Conservation (phyloP, 2,113 vertebrate species). For the Chaetodon trifascialis region DNA sequence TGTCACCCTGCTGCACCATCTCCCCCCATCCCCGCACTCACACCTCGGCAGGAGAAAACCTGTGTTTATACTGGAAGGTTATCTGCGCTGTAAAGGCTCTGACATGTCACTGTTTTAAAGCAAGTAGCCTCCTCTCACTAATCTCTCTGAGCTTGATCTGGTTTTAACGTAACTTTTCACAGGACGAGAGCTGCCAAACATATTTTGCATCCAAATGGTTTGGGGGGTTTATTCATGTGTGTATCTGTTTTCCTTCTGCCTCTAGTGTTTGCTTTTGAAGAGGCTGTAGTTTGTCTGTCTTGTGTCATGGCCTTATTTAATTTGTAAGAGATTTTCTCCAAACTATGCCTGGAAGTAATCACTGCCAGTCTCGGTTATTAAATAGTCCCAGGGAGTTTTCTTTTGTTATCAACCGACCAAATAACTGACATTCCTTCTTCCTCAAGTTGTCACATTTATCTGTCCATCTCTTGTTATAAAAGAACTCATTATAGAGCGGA, state of each 20-base stretch:
- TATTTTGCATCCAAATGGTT: conserved; percentile 36
- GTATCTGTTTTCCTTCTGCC: conserved; percentile 15
- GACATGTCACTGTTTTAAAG: conserved; percentile 35
- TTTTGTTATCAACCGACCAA: conserved; percentile 75
- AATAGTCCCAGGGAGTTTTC: conserved; percentile 62
- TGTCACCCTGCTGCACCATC: conserved; percentile 54
- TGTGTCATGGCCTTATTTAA: conserved; percentile 46
- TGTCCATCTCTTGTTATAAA: conserved; percentile 26
- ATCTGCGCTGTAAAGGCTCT: conserved; percentile 78
- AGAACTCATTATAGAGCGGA: conserved; percentile 36
- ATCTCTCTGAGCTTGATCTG: conserved; percentile 49
- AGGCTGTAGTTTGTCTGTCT: conserved; percentile 49
- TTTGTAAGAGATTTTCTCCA: conserved; percentile 43
- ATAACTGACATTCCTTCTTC: conserved; percentile 77
- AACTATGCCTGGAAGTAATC: conserved; percentile 41
- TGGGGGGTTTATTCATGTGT: neutral
- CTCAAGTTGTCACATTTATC: conserved; percentile 57
- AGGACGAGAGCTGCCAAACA: conserved; percentile 58
- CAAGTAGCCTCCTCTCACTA: conserved; percentile 37
- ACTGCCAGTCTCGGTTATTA: conserved; percentile 58
- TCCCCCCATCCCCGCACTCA: conserved; percentile 46
- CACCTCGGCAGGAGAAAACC: conserved; percentile 60
- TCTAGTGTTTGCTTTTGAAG: conserved; percentile 43
- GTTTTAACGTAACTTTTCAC: conserved; percentile 47
- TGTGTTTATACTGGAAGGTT: conserved; percentile 79